These are phyloP conservation scores for Cranoglanis bouderius DNA, from an alignment of 2,113 vertebrate species.

Conservation along the genomic window DNA sequence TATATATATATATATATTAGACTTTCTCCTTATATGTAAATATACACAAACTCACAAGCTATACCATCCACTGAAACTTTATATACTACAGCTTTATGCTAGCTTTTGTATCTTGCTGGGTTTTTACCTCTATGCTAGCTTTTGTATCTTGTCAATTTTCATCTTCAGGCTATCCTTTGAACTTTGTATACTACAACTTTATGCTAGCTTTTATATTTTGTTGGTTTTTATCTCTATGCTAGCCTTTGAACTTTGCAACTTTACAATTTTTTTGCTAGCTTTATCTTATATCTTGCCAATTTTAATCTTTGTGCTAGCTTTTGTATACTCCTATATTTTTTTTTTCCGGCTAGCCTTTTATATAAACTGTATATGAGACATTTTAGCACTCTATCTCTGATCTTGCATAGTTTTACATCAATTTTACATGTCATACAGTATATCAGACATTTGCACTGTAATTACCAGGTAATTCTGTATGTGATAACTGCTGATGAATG, in stretches of 20 bases:
- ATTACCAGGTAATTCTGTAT: too few relatives aligned
- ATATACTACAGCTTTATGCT: background rate
- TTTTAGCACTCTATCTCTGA: too few relatives aligned
- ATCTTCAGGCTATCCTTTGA: background rate
- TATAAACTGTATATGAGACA: too few relatives aligned
- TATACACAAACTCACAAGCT: background rate
- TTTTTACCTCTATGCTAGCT: background rate
- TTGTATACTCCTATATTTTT: too few relatives aligned
- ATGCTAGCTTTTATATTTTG: background rate
- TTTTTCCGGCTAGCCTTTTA: too few relatives aligned
- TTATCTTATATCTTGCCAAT: background rate
- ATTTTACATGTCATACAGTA: too few relatives aligned
- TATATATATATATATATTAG: too few relatives aligned
- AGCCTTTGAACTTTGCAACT: background rate
- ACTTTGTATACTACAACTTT: background rate
- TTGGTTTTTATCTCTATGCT: background rate
- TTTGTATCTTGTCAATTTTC: background rate
- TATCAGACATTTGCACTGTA: too few relatives aligned
- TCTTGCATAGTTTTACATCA: too few relatives aligned
- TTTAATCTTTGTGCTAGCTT: background rate
- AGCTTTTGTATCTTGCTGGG: background rate
- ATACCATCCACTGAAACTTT: background rate
- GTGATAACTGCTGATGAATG: background rate
- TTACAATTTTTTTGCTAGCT: background rate
- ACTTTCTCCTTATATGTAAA: background rate